Base-by-base conservation (phyloP, 2,113 vertebrate species). In the Gasterosteus nipponicus region DNA sequence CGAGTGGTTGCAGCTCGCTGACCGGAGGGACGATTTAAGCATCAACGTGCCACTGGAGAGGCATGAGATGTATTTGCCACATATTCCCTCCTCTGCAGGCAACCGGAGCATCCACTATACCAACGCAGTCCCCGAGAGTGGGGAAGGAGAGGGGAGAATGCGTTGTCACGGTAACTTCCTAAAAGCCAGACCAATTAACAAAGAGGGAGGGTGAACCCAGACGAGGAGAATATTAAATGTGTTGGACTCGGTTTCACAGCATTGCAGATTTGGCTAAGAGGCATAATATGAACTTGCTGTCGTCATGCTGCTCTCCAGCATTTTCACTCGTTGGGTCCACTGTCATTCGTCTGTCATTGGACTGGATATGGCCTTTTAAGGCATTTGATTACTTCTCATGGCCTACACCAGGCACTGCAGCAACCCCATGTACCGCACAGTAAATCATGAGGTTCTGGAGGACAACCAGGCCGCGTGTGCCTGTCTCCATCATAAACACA, bases 1-100 rank as follows among this genome's bases (percentile, higher is more conserved):
- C 7, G 49, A 70, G 69, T 78, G 69, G 85, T 83, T 84, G 80
- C 72, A 85, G 82, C 67, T 82, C 72, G 57, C 19, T 73, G 63
- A 85, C 82, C 79, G 68, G 42, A 66, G 79, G 85, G 86, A 80
- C 54, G 73, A 70, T 76, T 86, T 85, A 59, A 66, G 73, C 69
- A 84, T 84, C 84, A 75, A 89, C 83, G 70, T 75, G 77, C 42
- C 85, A 67, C 78, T 4, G 59, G 83, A 51, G 82, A 86, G 72
- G 47, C 2, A 7, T 62, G 78, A 71, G 51, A 77, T 70, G 72
- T 41, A 70, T 85, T 57, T 73, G 61, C 70, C 69, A 61, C 39
- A 2, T 64, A 78, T 75, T 67, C 49, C 64, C 47, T 65, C 33
- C 57, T 38, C 69, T 59, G 62, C 69, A 82, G 44, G 42, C 54